Evolutionary conservation across 2,888 invertebrate genomes (phyloP).

Genomic region (Limnephilus lunatus): DNA sequence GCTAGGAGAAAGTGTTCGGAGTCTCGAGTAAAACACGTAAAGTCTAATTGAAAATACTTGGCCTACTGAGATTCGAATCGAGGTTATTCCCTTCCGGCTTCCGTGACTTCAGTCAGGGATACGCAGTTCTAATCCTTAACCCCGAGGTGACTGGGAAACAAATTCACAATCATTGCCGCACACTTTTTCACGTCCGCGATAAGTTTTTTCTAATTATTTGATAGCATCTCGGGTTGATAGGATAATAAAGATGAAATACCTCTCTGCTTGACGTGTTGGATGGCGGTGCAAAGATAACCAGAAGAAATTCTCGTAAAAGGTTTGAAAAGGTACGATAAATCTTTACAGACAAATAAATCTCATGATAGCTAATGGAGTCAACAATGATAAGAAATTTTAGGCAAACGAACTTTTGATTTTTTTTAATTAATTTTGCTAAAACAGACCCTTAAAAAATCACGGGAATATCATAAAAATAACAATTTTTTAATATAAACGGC

Average conservation of each 20-base stretch:
- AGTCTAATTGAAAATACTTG: slow-evolving; percentile 60
- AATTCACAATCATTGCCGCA: slow-evolving; percentile 2
- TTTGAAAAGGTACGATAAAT: neutral
- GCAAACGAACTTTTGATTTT: neutral
- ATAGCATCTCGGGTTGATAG: slow-evolving; percentile 2
- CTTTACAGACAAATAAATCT: neutral
- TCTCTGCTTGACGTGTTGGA: neutral
- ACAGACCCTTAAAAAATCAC: no score
- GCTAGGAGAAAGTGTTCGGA: neutral
- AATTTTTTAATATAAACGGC: no score
- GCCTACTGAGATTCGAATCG: slow-evolving; percentile 57
- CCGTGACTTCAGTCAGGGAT: neutral
- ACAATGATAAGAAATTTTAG: neutral
- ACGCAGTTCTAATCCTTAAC: neutral
- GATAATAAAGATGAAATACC: neutral
- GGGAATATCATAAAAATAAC: no score
- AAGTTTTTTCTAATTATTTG: slow-evolving; percentile 2
- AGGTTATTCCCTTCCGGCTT: slow-evolving; percentile 42
- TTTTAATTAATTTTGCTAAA: no score
- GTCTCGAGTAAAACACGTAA: slow-evolving; percentile 49
- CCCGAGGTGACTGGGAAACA: neutral
- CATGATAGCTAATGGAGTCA: neutral
- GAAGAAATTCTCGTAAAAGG: neutral
- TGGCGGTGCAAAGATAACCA: neutral
- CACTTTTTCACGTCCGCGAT: neutral